These are phyloP conservation scores for Misgurnus anguillicaudatus DNA, from an alignment of 2,113 vertebrate species.

Conservation along the genomic window DNA sequence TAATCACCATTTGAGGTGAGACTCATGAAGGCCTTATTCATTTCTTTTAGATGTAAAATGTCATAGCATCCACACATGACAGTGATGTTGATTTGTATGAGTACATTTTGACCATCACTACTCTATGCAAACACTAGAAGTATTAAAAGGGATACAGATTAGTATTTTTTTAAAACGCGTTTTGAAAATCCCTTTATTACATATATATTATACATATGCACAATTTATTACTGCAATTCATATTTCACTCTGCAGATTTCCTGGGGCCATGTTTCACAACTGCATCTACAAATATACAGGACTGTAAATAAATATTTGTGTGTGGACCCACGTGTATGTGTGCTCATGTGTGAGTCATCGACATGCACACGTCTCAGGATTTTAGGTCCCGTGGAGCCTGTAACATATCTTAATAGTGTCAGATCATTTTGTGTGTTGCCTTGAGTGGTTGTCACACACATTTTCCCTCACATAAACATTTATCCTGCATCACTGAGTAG, in stretches of 20 bases:
- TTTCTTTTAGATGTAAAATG: conserved; percentile 15
- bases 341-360: neutral
- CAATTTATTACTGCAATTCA: conserved; percentile 2
- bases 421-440: conserved; percentile 23
- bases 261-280: neutral
- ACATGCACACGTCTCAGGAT: conserved; percentile 14
- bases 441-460: conserved; percentile 23
- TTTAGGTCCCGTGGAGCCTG: conserved; percentile 5
- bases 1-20: conserved; percentile 28
- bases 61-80: conserved; percentile 8
- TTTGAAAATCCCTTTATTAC: conserved; percentile 6
- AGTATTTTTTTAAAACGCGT: conserved; percentile 8
- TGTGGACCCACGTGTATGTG: neutral
- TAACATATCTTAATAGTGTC: conserved; percentile 34
- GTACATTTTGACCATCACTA: conserved; percentile 31
- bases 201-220: neutral
- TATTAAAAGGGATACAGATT: conserved; percentile 33
- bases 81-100: neutral
- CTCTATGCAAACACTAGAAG: conserved; percentile 19
- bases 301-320: conserved; percentile 20
- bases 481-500: conserved; percentile 18
- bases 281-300: neutral
- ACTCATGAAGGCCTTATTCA: neutral
- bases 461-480: conserved; percentile 5
- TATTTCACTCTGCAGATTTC: conserved; percentile 3